Conservation (phyloP, 2,113 vertebrate genomes). For the Forbesichthys papilliferus region DNA sequence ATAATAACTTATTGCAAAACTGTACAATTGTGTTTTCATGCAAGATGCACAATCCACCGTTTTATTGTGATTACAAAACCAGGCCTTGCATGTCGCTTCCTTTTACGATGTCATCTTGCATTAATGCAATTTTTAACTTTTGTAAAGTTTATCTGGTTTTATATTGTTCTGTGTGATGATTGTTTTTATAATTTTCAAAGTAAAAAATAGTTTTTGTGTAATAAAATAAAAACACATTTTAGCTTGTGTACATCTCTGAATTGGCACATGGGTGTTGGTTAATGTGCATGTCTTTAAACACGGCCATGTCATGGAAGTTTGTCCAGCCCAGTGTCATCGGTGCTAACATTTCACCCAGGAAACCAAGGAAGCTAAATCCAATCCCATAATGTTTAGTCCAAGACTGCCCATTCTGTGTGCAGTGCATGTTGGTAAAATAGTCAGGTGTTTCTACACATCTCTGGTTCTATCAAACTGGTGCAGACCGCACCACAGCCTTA, state of each 20-base stretch:
- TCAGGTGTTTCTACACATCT: too few relatives aligned
- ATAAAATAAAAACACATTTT: conserved; percentile 34
- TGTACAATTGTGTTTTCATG: not conserved
- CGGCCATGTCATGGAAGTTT: too few relatives aligned
- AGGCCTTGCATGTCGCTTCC: conserved; percentile 22
- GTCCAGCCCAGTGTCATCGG: too few relatives aligned
- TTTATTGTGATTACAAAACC: not conserved
- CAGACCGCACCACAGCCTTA: too few relatives aligned
- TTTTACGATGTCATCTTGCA: conserved; percentile 20
- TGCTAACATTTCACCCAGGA: too few relatives aligned
- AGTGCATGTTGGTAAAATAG: too few relatives aligned
- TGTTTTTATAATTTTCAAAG: conserved; percentile 10
- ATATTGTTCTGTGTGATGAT: conserved; percentile 26
- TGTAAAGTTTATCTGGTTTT: not conserved
- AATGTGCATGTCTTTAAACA: too few relatives aligned
- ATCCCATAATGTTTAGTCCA: too few relatives aligned
- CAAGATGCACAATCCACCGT: not conserved
- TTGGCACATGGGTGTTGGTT: too few relatives aligned
- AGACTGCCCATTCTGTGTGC: too few relatives aligned
- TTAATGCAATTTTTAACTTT: conserved; percentile 30
- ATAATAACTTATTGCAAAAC: not conserved
- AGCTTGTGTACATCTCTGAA: not conserved
- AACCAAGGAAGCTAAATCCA: too few relatives aligned
- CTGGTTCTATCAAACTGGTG: too few relatives aligned
- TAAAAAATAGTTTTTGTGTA: conserved; percentile 16